Conservation (phyloP, 2,113 vertebrate species). For the Candoia aspera region DNA sequence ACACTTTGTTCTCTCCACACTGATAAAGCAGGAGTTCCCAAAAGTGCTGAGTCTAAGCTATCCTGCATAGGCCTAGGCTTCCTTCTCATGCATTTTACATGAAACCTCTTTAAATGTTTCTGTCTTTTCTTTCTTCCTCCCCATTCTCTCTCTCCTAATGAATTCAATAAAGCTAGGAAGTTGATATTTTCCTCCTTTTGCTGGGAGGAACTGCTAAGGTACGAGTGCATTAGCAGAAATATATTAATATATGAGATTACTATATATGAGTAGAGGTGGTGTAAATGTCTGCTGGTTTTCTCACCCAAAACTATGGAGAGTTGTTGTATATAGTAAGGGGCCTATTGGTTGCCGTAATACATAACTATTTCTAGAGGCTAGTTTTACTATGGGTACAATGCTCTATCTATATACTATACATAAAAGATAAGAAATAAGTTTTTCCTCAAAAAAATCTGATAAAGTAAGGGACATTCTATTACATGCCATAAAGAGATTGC, state of each 20-base stretch:
- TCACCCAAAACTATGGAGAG: neutral
- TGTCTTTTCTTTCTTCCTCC: constrained; percentile 4
- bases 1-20: constrained; percentile 5
- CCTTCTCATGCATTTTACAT: neutral
- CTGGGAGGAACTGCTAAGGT: neutral
- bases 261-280: neutral
- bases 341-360: neutral
- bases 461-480: neutral
- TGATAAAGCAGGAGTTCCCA: constrained; percentile 11
- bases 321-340: neutral
- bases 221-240: neutral
- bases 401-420: neutral
- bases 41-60: rapidly evolving
- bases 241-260: neutral
- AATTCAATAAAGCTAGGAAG: neutral
- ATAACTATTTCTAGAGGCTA: neutral
- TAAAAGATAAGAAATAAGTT: neutral
- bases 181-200: neutral
- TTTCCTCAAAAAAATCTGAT: neutral
- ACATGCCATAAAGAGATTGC: neutral
- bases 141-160: neutral
- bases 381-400: neutral
- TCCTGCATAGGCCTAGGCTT: neutral
- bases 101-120: neutral
- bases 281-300: neutral